Evolutionary conservation across 2,888 invertebrate genomes (phyloP).

Genomic region (Diogma glabrata): DNA sequence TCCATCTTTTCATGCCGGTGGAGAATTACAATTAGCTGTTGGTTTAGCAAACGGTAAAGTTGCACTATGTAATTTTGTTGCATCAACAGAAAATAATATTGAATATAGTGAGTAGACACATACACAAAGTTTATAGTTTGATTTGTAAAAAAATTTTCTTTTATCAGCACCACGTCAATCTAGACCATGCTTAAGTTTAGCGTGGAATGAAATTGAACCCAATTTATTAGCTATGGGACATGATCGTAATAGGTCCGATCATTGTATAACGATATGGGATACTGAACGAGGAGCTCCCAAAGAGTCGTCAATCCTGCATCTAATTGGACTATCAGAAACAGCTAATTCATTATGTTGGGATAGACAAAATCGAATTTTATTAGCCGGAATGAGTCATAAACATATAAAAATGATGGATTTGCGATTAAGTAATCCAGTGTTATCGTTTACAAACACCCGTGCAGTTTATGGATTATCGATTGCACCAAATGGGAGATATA

Average conservation of each 20-base stretch:
- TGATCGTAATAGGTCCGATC: conserved; percentile 81
- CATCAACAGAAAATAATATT: conserved; percentile 40
- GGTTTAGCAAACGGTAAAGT: conserved; percentile 86
- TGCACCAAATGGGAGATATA: conserved; percentile 65
- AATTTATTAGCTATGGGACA: conserved; percentile 77
- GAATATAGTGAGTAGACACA: conserved; percentile 30
- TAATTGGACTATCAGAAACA: conserved; percentile 73
- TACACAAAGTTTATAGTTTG: conserved; percentile 5
- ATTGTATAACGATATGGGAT: conserved; percentile 85
- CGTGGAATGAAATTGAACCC: conserved; percentile 76
- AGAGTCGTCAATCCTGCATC: conserved; percentile 36
- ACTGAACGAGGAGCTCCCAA: conserved; percentile 35
- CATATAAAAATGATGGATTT: conserved; percentile 81
- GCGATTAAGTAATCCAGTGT: conserved; percentile 52
- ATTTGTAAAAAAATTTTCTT: conserved; percentile 8
- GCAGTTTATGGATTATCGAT: conserved; percentile 73
- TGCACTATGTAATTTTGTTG: conserved; percentile 64
- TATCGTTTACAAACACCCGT: conserved; percentile 58
- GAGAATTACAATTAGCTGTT: conserved; percentile 71
- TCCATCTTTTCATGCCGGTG: conserved; percentile 65
- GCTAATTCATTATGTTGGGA: conserved; percentile 80
- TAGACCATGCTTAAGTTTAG: conserved; percentile 73
- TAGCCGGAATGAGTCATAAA: conserved; percentile 85
- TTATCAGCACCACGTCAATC: conserved; percentile 67
- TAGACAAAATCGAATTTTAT: conserved; percentile 58